Conservation (phyloP, 1,140 invertebrate genomes). For the Drosophila orena region DNA sequence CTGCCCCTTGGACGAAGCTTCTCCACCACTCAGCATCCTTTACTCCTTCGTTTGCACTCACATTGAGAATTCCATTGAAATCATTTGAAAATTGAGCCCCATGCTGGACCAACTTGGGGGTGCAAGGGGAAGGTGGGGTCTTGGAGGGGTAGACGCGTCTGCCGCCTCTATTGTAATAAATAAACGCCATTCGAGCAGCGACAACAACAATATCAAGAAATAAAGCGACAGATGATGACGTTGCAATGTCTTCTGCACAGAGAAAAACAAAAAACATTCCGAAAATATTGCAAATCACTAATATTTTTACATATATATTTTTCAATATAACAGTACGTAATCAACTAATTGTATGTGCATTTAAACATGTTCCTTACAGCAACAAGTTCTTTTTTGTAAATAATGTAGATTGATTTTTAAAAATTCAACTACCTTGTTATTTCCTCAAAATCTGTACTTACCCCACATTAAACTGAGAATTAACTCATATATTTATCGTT, state of each 20-base stretch:
- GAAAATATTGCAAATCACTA: too few relatives aligned
- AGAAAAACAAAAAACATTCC: background rate
- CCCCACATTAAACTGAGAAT: too few relatives aligned
- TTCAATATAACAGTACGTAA: too few relatives aligned
- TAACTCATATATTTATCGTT: too few relatives aligned
- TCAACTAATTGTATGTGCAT: too few relatives aligned
- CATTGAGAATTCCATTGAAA: slow-evolving; percentile 77
- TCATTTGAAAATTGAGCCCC: slow-evolving; percentile 78
- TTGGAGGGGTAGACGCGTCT: slow-evolving; percentile 52
- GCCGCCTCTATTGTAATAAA: slow-evolving; percentile 72
- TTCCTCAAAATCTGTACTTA: too few relatives aligned
- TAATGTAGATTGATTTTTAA: too few relatives aligned
- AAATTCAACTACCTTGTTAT: too few relatives aligned
- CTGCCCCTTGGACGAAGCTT: slow-evolving; percentile 4
- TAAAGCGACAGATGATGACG: slow-evolving; percentile 47
- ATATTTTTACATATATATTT: too few relatives aligned
- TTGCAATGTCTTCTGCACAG: slow-evolving; percentile 24
- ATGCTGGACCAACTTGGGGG: slow-evolving; percentile 17
- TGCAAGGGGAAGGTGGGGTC: slow-evolving; percentile 6
- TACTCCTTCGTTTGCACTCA: slow-evolving; percentile 36
- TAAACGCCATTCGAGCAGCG: slow-evolving; percentile 57
- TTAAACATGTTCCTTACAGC: too few relatives aligned
- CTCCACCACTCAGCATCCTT: slow-evolving; percentile 11
- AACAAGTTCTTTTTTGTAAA: too few relatives aligned
- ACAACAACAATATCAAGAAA: slow-evolving; percentile 25